phyloP scores from a whole-genome alignment of 2,797 vertebrate species.

The Peromyscus nudipes region DNA sequence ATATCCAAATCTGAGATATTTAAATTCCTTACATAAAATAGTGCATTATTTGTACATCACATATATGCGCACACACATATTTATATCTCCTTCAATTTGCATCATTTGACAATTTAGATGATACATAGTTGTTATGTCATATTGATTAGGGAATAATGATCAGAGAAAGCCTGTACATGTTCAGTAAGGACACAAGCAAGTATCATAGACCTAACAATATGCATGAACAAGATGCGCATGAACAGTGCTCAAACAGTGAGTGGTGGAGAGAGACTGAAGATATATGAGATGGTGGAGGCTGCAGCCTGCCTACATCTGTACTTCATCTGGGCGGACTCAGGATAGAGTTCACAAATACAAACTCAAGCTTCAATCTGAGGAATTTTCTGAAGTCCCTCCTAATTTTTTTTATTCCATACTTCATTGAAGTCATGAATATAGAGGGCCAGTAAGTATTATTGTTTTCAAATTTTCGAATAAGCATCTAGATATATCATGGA shows the following conservation, averaged over 20 bases:
- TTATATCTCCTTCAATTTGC: background rate
- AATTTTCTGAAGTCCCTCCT: background rate
- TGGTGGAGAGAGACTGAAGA: background rate
- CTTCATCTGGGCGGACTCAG: too few relatives aligned
- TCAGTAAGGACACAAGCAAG: background rate
- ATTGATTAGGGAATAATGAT: background rate
- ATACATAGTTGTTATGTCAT: background rate
- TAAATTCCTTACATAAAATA: background rate
- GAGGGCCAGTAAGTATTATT: background rate
- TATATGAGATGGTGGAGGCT: background rate
- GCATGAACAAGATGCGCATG: background rate
- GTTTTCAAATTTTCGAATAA: conserved; percentile 20
- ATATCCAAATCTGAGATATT: background rate
- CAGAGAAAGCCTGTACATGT: background rate
- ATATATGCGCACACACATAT: background rate
- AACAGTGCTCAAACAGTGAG: background rate
- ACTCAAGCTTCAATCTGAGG: background rate
- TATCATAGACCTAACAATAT: background rate
- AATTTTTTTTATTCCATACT: background rate
- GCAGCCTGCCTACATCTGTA: too few relatives aligned
- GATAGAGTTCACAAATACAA: background rate
- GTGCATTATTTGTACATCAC: background rate
- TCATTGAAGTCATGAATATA: background rate
- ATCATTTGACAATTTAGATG: background rate
- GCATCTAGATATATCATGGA: background rate